Base-by-base conservation (phyloP, 2,113 vertebrate genomes). In the Tretioscincus oriximinensis region DNA sequence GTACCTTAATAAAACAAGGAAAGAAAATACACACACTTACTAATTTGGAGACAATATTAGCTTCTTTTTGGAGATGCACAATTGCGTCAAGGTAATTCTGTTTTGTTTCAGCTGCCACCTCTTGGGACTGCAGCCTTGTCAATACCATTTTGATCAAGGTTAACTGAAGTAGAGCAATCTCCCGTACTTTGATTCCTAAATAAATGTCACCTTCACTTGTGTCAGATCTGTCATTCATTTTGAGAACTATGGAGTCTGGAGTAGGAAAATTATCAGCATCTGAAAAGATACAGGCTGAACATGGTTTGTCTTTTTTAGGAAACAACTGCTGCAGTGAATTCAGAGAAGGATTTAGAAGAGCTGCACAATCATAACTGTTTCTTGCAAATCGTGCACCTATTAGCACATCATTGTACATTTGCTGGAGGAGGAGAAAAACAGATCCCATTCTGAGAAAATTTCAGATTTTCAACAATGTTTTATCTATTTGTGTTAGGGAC, bases 101-200 rank as follows among this genome's bases (percentile, higher is more conserved):
- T 11, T 73, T 90, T 0, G 7, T 18, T 0, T 14, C 76, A 84
- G 51, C 72, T 5, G 88, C 93, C 0, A 9, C 90, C 80, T 88
- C 67, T 22, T 67, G 84, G 12, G 89, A 91, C 11, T 86, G 49
- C 68, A 91, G 61, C 7, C 86, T 93, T 28, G 78, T 85, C 45
- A 85, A 49, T 69, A 98, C 88, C 90, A 92, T 94, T 58, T 87
- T 88, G 81, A 97, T 84, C 79, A 98, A 90, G 5, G 95, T 96
- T 87, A 98, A 54, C 75, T 95, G 93, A 51, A 98, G 86, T 60
- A 95, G 93, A 4, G 5, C 82, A 18, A 93, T 81, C 41, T 97
- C 96, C 24, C 58, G 81, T 1, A 80, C 76, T 5, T 61, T 47
- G 45, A 80, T 71, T 0, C 61, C 24, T 26, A 26, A 80, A 65